These are phyloP conservation scores for Alfaro cultratus DNA, from an alignment of 2,797 vertebrate species.

Conservation along the genomic window DNA sequence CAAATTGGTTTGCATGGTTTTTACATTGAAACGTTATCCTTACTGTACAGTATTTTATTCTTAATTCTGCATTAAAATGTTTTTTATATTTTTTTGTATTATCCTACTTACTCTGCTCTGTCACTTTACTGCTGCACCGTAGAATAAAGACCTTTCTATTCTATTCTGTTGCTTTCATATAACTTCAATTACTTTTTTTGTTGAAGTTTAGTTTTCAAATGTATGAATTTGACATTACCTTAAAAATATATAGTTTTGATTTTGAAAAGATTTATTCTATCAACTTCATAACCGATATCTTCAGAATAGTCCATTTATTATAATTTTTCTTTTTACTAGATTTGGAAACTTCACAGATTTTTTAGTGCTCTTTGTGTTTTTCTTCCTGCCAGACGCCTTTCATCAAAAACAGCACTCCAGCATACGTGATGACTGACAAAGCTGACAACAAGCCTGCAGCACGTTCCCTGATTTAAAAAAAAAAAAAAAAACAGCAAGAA, in stretches of 20 bases:
- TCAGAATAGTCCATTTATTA: background rate
- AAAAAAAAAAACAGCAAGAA: background rate
- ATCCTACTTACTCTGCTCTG: too few relatives aligned
- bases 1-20: too few relatives aligned
- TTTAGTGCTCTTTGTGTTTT: background rate
- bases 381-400: background rate
- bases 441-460: conserved; percentile 9
- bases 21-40: too few relatives aligned
- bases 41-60: too few relatives aligned
- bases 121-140: too few relatives aligned
- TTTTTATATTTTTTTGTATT: too few relatives aligned
- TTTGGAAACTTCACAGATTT: background rate
- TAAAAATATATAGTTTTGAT: background rate
- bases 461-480: background rate
- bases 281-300: background rate
- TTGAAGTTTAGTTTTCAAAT: background rate
- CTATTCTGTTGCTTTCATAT: background rate
- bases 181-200: background rate
- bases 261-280: background rate
- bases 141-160: too few relatives aligned
- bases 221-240: background rate
- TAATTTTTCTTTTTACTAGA: background rate
- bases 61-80: too few relatives aligned
- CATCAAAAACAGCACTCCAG: conserved; percentile 1
- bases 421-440: conserved; percentile 5